A percentile compares a stretch with the other conserved stretches of the same genome.
These are phyloP conservation scores for Arenaria interpres DNA, from an alignment of 2,113 vertebrate species.

Conservation along the genomic window DNA sequence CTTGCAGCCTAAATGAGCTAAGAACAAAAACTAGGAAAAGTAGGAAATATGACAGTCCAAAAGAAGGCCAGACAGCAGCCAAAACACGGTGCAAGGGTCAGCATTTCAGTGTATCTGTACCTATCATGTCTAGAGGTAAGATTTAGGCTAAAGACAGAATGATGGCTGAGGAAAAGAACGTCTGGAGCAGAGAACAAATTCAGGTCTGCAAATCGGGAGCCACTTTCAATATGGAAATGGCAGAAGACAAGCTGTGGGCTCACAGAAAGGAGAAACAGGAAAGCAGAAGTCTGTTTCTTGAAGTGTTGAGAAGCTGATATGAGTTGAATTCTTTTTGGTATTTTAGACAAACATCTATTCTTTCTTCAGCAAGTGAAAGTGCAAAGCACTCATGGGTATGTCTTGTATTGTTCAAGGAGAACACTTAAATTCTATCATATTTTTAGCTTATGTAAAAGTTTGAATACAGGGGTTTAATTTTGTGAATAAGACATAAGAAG, in stretches of 20 bases:
- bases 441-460: background rate
- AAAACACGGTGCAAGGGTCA: background rate
- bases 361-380: background rate
- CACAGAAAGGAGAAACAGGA: background rate
- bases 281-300: background rate
- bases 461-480: background rate
- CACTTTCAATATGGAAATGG: background rate
- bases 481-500: background rate
- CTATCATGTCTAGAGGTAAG: background rate
- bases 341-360: background rate
- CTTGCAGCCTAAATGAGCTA: background rate
- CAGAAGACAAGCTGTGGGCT: background rate
- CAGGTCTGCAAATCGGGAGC: background rate
- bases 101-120: background rate
- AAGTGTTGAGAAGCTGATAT: background rate
- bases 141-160: background rate
- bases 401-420: background rate
- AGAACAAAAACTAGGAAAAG: background rate
- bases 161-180: background rate
- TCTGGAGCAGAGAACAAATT: background rate
- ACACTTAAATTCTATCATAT: background rate
- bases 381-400: fast-evolving
- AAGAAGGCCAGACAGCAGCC: background rate
- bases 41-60: background rate
- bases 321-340: background rate